phyloP scores from a whole-genome alignment of 2,797 vertebrate species.

The Saxicola maurus region DNA sequence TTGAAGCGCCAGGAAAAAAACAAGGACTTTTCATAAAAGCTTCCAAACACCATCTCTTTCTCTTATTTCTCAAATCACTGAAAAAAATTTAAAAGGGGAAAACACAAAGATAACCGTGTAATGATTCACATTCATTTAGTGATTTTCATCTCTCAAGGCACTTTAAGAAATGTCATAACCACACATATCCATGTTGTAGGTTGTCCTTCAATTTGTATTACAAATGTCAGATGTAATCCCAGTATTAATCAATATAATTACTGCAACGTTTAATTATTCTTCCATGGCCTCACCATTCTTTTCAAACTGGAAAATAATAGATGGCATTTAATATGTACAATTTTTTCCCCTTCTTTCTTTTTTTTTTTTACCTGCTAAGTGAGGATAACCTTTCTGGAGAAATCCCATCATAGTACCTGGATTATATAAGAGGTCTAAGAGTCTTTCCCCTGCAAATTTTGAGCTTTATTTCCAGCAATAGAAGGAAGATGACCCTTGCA shows the following conservation, averaged over 20 bases:
- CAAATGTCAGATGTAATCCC: constrained; percentile 47
- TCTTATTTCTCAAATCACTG: not conserved
- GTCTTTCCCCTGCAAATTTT: not conserved
- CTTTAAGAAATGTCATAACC: constrained; percentile 34
- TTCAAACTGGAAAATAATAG: constrained; percentile 31
- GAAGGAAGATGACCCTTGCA: not conserved
- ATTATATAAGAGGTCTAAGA: not conserved
- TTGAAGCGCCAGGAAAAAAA: not conserved
- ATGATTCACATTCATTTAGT: constrained; percentile 22
- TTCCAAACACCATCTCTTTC: not conserved
- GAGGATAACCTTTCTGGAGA: not conserved
- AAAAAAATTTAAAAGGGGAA: not conserved
- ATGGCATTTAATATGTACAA: not conserved
- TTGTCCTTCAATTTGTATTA: constrained; percentile 51
- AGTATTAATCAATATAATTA: constrained; percentile 59
- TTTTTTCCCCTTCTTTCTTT: not conserved
- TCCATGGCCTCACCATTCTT: not conserved
- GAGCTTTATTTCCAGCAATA: not conserved
- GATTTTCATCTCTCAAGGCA: constrained; percentile 15
- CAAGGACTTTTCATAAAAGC: not conserved
- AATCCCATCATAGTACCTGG: not conserved
- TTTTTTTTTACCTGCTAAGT: not conserved
- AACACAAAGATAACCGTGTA: not conserved
- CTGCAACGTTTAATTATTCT: constrained; percentile 32
- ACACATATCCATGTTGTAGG: not conserved